phyloP scores from a whole-genome alignment of 2,797 vertebrate genomes.

The Peromyscus eremicus region DNA sequence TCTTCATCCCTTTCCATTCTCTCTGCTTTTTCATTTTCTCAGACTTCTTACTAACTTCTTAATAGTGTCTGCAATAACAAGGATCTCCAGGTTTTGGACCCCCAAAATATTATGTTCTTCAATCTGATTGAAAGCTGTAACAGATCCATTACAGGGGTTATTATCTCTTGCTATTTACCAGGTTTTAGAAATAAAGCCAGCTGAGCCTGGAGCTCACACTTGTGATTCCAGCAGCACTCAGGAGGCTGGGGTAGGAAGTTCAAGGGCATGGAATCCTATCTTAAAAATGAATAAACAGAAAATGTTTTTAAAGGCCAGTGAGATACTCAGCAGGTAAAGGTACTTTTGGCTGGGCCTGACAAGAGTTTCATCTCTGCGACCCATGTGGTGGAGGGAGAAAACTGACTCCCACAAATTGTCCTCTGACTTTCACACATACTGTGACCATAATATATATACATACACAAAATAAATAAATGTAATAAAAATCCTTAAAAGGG shows the following conservation, averaged over 20 bases:
- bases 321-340: not conserved
- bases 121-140: conserved; percentile 45
- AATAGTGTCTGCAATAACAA: not conserved
- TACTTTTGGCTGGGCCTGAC: not conserved
- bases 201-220: not conserved
- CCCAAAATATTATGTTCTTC: not conserved
- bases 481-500: not conserved
- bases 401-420: not conserved
- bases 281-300: not conserved
- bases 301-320: not conserved
- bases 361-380: not conserved
- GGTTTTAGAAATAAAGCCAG: conserved; percentile 49
- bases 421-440: not conserved
- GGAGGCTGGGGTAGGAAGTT: not conserved
- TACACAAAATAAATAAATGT: not conserved
- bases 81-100: not conserved
- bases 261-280: not conserved
- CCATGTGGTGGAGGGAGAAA: not conserved
- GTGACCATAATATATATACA: not conserved
- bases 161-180: not conserved
- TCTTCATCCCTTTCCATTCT: not conserved
- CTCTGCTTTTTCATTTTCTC: not conserved
- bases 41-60: not conserved
- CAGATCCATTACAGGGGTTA: not conserved
- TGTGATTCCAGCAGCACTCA: not conserved